A percentile compares a stretch with the other conserved stretches of the same genome.
These are phyloP conservation scores for Ophiothrix spiculata DNA, from an alignment of 35 echinoderm and acorn worm genomes.

Conservation along the genomic window DNA sequence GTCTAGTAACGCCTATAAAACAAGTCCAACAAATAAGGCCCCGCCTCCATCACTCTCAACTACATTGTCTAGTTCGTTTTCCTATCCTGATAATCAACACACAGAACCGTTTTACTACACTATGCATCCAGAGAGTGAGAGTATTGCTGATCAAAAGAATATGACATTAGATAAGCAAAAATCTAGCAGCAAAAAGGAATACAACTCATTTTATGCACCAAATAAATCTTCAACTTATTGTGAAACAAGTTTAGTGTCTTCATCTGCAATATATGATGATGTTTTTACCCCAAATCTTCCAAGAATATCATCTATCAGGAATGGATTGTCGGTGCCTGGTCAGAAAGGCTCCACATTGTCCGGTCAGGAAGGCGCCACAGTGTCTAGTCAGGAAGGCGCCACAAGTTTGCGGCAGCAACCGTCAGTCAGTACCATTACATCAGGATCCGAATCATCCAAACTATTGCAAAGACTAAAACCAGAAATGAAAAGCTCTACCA, in stretches of 20 bases:
- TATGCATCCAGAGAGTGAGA: not conserved
- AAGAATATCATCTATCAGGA: not conserved
- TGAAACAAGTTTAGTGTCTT: not conserved
- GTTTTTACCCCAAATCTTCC: not conserved
- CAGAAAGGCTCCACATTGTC: not conserved
- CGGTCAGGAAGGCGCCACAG: no score
- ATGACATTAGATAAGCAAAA: not conserved
- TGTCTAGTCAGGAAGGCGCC: no score
- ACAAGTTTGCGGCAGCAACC: no score
- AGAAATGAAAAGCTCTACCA: no score
- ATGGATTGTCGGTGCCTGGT: not conserved
- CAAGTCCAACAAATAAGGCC: no score
- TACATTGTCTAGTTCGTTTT: not conserved
- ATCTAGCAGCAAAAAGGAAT: not conserved
- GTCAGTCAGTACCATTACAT: no score
- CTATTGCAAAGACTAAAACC: no score
- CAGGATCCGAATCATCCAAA: no score
- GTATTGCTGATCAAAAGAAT: not conserved
- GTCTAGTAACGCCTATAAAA: no score
- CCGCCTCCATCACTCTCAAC: not conserved
- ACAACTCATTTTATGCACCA: no score
- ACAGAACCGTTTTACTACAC: not conserved
- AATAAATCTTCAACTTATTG: not conserved
- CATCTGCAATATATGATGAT: not conserved
- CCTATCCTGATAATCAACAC: not conserved